Evolutionary conservation across 2,113 vertebrate species (phyloP), one percentile per base, ranked within the genome.

Genomic region (Sphaerodactylus townsendi): DNA sequence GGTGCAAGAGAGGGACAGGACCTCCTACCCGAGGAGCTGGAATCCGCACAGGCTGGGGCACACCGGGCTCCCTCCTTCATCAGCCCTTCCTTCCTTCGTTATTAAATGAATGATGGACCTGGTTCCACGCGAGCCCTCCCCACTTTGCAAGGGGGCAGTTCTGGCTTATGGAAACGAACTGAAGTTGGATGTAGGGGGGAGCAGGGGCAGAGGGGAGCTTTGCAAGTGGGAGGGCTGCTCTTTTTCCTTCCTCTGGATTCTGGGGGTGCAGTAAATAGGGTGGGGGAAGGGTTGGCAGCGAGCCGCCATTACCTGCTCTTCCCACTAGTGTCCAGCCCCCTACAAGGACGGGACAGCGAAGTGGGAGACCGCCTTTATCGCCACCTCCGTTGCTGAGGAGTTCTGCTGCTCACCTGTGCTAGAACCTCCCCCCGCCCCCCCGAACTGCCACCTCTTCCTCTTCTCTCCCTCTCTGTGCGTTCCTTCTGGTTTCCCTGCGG

Each of bases 61-160:
- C 77, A 66, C 83, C 72, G 83, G 83, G 83, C 83, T 78, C 77
- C 76, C 76, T 62, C 83, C 75, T 78, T 85, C 76, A 85, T 79
- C 83, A 48, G 83, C 75, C 75, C 39, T 78, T 85, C n/a, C n/a
- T n/a, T n/a, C 80, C 77, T 78, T 71, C 83, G 64, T 85, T 78
- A 79, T 64, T 85, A 62, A 78, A 64, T 50, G 72, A 76, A 46
- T 33, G 28, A 78, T 78, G 62, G 75, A 71, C 48, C 75, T 46
- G 66, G 56, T 78, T 66, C 83, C 48, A 41, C 30, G 28, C 62
- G 69, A 73, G 33, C 64, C 64, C 82, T 77, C 64, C 62, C 35
- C 35, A 10, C 30, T 71, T 64, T 72, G 76, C 66, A 41, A 35
- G 25, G 23, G 50, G 39, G 33, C 19, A 30, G 79, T 10, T 62